Evolutionary conservation across 2,113 vertebrate species (phyloP), one percentile per base, ranked within the genome.

Genomic region (Mixornis gularis): DNA sequence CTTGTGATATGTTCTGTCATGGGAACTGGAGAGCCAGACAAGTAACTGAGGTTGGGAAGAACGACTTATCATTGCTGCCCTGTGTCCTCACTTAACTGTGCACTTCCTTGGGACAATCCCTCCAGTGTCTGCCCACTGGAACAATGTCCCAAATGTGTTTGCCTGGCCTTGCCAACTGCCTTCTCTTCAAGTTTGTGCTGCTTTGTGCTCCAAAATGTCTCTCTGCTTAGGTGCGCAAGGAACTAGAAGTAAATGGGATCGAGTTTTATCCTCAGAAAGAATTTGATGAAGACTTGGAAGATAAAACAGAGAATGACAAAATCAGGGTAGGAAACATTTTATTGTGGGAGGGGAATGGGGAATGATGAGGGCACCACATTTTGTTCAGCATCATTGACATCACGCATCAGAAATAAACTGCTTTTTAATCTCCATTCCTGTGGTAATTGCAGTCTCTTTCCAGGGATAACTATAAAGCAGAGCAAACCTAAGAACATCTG

Each of bases 221-320:
- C 58, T 92, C 82, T 34, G 25, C 59, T 53, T 90, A 99, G 99
- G 98, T 99, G 44, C 98, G 98, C 88, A 99, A 99, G 97, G 99
- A 99, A 94, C 97, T 99, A 70, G 99, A 99, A 97, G 97, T 98
- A 64, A 97, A 98, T 6, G 98, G 99, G 48, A 99, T 99, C 7
- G 99, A 99, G 90, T 99, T 99, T 97, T 99, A 99, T 82, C 99
- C 99, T 13, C 99, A 99, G 96, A 99, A 99, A 91, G 99, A 99
- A 93, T 99, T 99, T 72, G 99, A 99, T 86, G 99, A 99, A 32
- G 99, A 99, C 95, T 96, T 99, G 98, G 99, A 99, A 87, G 99
- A 99, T 96, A 99, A 99, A 97, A 98, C 98, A 29, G 99, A 99
- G 93, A 99, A 99, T 2, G 99, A 99, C 97, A 99, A 99, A 97